Evolutionary conservation across 2,797 vertebrate genomes (phyloP).

Genomic region (Pogoniulus pusillus): DNA sequence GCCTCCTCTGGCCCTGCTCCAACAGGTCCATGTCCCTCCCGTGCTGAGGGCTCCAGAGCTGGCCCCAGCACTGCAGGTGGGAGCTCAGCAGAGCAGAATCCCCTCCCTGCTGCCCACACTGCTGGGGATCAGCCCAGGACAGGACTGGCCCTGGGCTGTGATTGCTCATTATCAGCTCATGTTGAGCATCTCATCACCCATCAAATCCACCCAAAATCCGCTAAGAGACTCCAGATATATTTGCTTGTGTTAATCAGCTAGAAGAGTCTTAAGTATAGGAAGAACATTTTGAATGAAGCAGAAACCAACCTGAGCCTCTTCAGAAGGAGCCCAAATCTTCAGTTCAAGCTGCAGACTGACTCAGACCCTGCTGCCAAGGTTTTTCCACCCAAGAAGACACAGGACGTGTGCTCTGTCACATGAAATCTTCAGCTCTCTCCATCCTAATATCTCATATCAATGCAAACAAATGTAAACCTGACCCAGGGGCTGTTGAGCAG

Average conservation of each 20-base stretch:
- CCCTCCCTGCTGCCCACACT: no score
- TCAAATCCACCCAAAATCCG: neutral
- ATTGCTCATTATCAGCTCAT: no score
- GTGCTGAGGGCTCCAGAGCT: no score
- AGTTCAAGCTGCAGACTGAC: neutral
- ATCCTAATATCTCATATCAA: accelerated
- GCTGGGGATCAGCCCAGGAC: no score
- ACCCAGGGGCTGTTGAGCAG: neutral
- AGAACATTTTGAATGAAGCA: neutral
- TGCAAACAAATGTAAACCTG: neutral
- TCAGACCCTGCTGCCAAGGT: accelerated
- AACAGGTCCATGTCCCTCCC: no score
- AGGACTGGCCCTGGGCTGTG: no score
- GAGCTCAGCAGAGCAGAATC: no score
- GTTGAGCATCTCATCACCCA: no score
- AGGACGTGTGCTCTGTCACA: accelerated
- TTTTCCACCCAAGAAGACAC: neutral
- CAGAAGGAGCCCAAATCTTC: neutral
- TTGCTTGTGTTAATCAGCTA: neutral
- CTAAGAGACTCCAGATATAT: neutral
- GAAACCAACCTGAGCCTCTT: neutral
- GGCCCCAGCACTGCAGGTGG: no score
- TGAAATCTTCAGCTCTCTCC: neutral
- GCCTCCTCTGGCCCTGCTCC: no score
- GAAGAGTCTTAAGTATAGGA: neutral